Conservation (phyloP, 2,797 vertebrate species). For the Sebastolobus alascanus region DNA sequence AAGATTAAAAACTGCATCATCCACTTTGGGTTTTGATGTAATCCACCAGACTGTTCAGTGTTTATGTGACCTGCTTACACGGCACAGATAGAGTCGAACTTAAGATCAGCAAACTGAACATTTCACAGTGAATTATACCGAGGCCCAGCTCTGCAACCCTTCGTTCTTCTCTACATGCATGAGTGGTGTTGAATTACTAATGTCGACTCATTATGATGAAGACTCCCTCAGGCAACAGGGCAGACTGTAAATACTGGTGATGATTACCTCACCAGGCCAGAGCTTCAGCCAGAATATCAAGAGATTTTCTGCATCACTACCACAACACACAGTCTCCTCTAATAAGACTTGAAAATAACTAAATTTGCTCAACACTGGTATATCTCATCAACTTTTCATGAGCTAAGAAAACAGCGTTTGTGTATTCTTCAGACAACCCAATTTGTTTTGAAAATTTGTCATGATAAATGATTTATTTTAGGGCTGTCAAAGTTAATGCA, state of each 20-base stretch:
- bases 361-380: not conserved
- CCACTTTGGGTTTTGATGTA: slow-evolving; percentile 18
- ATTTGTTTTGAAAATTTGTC: not conserved
- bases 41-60: slow-evolving; percentile 17
- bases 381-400: not conserved
- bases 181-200: slow-evolving; percentile 51
- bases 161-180: slow-evolving; percentile 53
- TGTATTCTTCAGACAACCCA: not conserved
- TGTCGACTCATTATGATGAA: slow-evolving; percentile 45
- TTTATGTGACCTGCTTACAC: slow-evolving; percentile 27
- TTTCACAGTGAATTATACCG: slow-evolving; percentile 44
- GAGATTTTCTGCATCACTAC: slow-evolving; percentile 20
- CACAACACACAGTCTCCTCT: not conserved
- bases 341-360: not conserved
- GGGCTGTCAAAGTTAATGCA: too few relatives aligned
- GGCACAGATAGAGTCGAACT: slow-evolving; percentile 22
- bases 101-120: slow-evolving; percentile 8
- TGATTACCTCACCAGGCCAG: slow-evolving; percentile 16
- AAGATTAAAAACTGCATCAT: slow-evolving; percentile 25
- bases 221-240: slow-evolving; percentile 29
- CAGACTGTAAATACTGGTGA: slow-evolving; percentile 41
- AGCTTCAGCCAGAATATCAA: slow-evolving; percentile 1
- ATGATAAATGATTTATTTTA: not conserved
- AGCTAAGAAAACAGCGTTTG: not conserved
- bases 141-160: slow-evolving; percentile 9